Base-by-base conservation (phyloP, 2,888 invertebrate genomes). In the Melieria omissa region DNA sequence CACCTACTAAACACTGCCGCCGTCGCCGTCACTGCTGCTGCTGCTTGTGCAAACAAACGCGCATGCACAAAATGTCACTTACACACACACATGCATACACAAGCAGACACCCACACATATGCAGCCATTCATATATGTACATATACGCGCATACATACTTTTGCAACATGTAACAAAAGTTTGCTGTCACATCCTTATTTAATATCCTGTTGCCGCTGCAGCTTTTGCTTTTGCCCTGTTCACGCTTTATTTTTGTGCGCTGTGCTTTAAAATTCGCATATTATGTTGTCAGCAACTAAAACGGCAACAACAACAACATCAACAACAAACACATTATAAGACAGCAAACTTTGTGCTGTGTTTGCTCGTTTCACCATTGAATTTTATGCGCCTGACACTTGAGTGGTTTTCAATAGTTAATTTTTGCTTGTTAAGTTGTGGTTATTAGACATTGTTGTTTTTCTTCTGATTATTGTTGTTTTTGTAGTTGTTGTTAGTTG, bases 1-100 rank as follows among this genome's bases (percentile, higher is more conserved):
- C 67, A 67, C 60, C 49, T 60, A 60, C 67, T 49, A 58, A 67
- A 60, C 67, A 67, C 67, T 67, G 54, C 4, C 10, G 47, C 52
- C 6, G 29, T 29, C 29, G 29, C 29, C 29, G 29, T 29, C 29
- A 29, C 29, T 29, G 29, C 29, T 29, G 29, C 29, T 29, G 29
- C 29, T 29, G 29, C 29, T 29, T 29, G 29, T 29, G 29, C 29
- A 29, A 41, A 52, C 41, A 64, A 64, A 64, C 52, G 49, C 41
- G 2, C 49, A 49, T 5, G 5, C 42, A 42, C 29, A 29, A 41
- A 63, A n/a, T 29, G 14, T 41, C 16, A 5, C 16, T 8, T 7
- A 14, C 57, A 4, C 8, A 58, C 12, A 4, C 12, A n/a, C 45
- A 45, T 57, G 12, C 6, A 64, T 47, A 63, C 16, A 29, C 29